Evolutionary conservation across 2,888 invertebrate genomes (phyloP).

Genomic region (Habrosyne pyritoides): DNA sequence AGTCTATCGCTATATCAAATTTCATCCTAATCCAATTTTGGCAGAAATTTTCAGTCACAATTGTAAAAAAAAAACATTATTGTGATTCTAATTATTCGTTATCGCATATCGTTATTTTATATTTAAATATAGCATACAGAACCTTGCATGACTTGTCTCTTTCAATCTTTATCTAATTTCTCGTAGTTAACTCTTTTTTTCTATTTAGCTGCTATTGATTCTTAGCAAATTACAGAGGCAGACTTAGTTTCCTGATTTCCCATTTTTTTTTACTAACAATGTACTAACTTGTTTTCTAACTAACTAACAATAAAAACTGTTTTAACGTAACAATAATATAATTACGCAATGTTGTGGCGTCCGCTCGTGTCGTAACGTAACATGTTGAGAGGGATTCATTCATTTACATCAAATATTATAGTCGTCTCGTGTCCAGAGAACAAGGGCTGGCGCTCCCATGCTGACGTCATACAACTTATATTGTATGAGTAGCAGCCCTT

Average conservation of each 20-base stretch:
- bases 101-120: neutral
- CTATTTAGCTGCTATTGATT: slow-evolving; percentile 15
- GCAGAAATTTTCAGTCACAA: no score
- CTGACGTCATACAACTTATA: neutral
- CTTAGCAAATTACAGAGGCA: slow-evolving; percentile 6
- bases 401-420: slow-evolving; percentile 11
- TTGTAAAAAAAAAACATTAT: no score
- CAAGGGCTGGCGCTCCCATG: neutral
- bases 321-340: slow-evolving; percentile 28
- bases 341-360: slow-evolving; percentile 77
- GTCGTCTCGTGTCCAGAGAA: neutral
- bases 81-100: neutral
- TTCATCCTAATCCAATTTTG: neutral
- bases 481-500: neutral
- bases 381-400: slow-evolving; percentile 38
- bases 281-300: slow-evolving; percentile 34
- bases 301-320: slow-evolving; percentile 17
- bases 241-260: slow-evolving; percentile 12
- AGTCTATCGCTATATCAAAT: neutral
- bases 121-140: neutral
- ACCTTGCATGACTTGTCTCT: neutral
- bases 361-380: slow-evolving; percentile 67
- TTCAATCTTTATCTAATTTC: neutral
- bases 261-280: slow-evolving; percentile 23
- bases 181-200: neutral